These are phyloP conservation scores for Pterostichus madidus DNA, from an alignment of 2,888 invertebrate species.

Conservation along the genomic window DNA sequence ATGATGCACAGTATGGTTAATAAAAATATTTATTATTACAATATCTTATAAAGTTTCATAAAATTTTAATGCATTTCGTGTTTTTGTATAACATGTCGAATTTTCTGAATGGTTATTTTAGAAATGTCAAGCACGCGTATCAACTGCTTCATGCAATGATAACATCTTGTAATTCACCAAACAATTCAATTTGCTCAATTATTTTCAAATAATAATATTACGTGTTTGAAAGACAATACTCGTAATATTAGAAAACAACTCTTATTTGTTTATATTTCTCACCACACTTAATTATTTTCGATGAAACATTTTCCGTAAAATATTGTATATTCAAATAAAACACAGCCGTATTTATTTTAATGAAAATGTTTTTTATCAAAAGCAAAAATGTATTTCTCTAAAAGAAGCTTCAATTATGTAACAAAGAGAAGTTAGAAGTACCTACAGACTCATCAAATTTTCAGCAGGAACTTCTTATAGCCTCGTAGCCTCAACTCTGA, in stretches of 20 bases:
- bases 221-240: neutral
- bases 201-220: neutral
- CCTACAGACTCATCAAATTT: slow-evolving; percentile 36
- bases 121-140: slow-evolving; percentile 9
- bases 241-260: no score
- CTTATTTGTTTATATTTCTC: no score
- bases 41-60: neutral
- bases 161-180: slow-evolving; percentile 34
- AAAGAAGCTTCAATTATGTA: slow-evolving; percentile 21
- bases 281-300: no score
- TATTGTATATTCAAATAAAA: neutral
- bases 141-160: slow-evolving; percentile 38
- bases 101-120: slow-evolving; percentile 2
- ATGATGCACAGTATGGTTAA: no score
- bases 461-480: neutral
- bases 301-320: no score
- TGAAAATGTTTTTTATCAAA: slow-evolving; percentile 5
- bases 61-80: neutral
- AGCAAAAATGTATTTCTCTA: neutral
- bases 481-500: neutral
- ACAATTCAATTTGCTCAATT: slow-evolving; percentile 4
- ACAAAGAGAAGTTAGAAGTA: slow-evolving; percentile 29
- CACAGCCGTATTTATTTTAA: neutral
- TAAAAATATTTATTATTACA: neutral
- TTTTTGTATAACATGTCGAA: neutral